A percentile compares a stretch with the other conserved stretches of the same genome.
These are phyloP conservation scores for Acropora yongei DNA, from an alignment of 64 coral and sea anemone genomes.

Conservation along the genomic window DNA sequence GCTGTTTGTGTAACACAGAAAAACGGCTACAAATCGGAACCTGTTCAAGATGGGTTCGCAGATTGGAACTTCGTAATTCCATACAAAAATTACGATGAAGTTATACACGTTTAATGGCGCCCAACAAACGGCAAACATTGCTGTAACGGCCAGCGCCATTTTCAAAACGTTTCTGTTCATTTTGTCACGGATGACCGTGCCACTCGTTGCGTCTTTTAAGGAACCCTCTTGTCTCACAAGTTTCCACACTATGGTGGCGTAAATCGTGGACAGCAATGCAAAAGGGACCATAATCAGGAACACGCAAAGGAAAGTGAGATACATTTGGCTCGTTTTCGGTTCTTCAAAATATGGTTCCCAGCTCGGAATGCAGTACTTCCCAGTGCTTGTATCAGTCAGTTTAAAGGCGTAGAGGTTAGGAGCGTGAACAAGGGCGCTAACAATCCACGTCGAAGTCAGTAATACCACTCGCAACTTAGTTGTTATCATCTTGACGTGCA, in stretches of 20 bases:
- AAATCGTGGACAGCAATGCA: background rate
- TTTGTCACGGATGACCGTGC: conserved; percentile 6
- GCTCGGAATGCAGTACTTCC: background rate
- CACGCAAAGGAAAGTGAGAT: conserved; percentile 9
- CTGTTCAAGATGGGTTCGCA: background rate
- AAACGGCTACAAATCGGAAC: conserved; percentile 10
- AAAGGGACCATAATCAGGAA: conserved; percentile 11
- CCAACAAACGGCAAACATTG: conserved; percentile 58
- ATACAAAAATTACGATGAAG: conserved; percentile 3
- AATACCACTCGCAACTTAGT: background rate
- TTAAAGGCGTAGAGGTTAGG: conserved; percentile 41
- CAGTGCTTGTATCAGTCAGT: background rate
- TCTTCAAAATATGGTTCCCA: conserved; percentile 40
- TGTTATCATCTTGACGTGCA: conserved; percentile 23
- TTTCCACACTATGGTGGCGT: background rate
- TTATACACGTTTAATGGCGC: conserved; percentile 21
- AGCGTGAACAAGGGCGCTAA: background rate
- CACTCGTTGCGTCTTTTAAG: conserved; percentile 10
- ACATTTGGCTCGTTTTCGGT: background rate
- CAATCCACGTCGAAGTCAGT: conserved; percentile 20
- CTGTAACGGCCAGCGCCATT: conserved; percentile 55
- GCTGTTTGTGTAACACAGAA: background rate
- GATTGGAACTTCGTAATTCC: background rate
- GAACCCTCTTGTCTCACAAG: conserved; percentile 1
- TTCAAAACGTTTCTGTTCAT: conserved; percentile 67